Evolutionary conservation across 2,797 vertebrate genomes (phyloP), one percentile per base, ranked within the genome.

Genomic region (Nannoperca australis): DNA sequence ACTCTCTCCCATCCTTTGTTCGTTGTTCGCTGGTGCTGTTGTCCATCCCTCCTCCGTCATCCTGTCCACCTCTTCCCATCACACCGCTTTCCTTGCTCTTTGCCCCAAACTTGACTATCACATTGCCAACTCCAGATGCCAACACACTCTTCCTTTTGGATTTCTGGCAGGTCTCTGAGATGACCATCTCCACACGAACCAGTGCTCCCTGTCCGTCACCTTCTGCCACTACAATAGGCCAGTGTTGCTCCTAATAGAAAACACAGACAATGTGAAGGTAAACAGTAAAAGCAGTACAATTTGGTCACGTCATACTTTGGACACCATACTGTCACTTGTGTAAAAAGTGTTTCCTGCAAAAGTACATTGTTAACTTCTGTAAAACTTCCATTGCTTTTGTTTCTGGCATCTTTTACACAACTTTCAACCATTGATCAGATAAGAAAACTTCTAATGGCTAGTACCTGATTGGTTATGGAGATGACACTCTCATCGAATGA

Each of bases 91-190:
- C 96, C 0, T 96, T 94, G 14, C 93, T 94, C 13, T 95, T 96
- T 65, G 84, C 88, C 72, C 95, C 96, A 58, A 98, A 97, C 83
- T 96, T 98, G 67, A 99, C 98, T 4, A 95, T 94, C 73, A 99
- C 89, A 0, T 76, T 96, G 20, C 97, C 98, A 7, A 96, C 94
- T 1, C 98, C 98, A 12, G 96, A 94, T 0, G 97, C 97, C 63
- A 99, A 94, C 3, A 97, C 93, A 9, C 97, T 99, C 91, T 98
- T 99, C 77, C 98, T 91, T 90, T 99, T 99, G 20, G 97, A 97
- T 85, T 99, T 99, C 94, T 99, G 98, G 72, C 98, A 99, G 0
- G 95, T 94, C 69, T 99, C 97, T 0, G 98, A 97, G 88, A 99
- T 99, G 54, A 97, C 94, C 96, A 99, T 96, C 87, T 99, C 98